A percentile compares a stretch with the other conserved stretches of the same genome.
These are phyloP conservation scores for Rhinichthys klamathensis DNA, from an alignment of 2,113 vertebrate species.

Conservation along the genomic window DNA sequence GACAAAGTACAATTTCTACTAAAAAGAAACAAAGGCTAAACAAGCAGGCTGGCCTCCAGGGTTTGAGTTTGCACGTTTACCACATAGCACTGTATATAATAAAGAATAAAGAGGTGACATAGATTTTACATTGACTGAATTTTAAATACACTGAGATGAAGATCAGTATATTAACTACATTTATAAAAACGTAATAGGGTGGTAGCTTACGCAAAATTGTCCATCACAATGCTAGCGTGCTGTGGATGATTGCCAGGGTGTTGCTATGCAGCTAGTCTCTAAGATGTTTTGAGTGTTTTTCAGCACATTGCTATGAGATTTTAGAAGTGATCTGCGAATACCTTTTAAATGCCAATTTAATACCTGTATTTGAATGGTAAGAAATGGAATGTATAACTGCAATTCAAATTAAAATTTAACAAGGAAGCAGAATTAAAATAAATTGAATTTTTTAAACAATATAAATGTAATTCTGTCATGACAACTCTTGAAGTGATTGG, in stretches of 20 bases:
- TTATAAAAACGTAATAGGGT: background rate
- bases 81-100: background rate
- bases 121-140: background rate
- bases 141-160: background rate
- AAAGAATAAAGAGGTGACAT: background rate
- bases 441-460: too few species aligned
- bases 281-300: background rate
- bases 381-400: too few species aligned
- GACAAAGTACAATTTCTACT: slow-evolving; percentile 57
- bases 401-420: too few species aligned
- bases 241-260: background rate
- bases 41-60: slow-evolving; percentile 18
- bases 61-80: slow-evolving; percentile 15
- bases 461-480: too few species aligned
- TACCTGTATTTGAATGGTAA: too few species aligned
- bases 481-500: too few species aligned
- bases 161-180: background rate
- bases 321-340: background rate
- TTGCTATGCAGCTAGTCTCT: background rate
- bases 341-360: too few species aligned
- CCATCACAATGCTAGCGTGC: background rate
- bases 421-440: too few species aligned
- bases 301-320: background rate
- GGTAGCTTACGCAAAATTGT: background rate
- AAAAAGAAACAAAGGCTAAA: background rate